phyloP scores from a whole-genome alignment of 2,888 invertebrate species.

The Muschampia plurimacula region DNA sequence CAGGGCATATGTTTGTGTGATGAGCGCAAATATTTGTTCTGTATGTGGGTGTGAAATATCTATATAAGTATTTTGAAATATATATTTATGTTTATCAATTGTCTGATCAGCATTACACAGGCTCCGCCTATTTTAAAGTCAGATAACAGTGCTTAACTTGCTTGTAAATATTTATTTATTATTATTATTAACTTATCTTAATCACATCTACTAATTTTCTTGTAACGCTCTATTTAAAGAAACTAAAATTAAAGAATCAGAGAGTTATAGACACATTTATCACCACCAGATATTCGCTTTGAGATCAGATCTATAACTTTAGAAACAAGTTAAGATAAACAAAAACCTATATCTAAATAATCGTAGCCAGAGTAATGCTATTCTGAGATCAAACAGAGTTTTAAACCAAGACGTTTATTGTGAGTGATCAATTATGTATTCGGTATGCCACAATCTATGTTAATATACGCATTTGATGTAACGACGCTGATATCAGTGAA shows the following conservation, averaged over 20 bases:
- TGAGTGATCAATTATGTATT: slow-evolving; percentile 26
- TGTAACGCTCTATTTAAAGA: not conserved
- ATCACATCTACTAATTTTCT: not conserved
- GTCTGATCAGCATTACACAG: no score
- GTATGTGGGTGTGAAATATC: no score
- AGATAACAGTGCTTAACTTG: no score
- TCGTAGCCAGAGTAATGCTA: slow-evolving; percentile 21
- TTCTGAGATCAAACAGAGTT: slow-evolving; percentile 39
- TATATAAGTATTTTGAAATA: no score
- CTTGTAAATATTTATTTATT: no score
- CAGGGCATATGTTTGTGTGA: no score
- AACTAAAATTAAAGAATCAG: not conserved
- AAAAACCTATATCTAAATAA: slow-evolving; percentile 42
- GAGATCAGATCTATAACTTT: slow-evolving; percentile 29
- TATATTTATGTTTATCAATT: no score
- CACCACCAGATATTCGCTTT: slow-evolving; percentile 25
- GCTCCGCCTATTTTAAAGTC: no score
- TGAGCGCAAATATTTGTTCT: no score
- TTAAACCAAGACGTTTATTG: slow-evolving; percentile 26
- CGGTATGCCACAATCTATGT: slow-evolving; percentile 26
- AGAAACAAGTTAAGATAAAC: slow-evolving; percentile 41
- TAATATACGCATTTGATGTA: slow-evolving; percentile 31
- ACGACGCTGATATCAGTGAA: slow-evolving; percentile 8
- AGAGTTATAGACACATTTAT: slow-evolving; percentile 11
- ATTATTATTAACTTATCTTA: no score